These are phyloP conservation scores for Schmidtea mediterranea DNA, from an alignment of 1,140 invertebrate genomes.

Conservation along the genomic window DNA sequence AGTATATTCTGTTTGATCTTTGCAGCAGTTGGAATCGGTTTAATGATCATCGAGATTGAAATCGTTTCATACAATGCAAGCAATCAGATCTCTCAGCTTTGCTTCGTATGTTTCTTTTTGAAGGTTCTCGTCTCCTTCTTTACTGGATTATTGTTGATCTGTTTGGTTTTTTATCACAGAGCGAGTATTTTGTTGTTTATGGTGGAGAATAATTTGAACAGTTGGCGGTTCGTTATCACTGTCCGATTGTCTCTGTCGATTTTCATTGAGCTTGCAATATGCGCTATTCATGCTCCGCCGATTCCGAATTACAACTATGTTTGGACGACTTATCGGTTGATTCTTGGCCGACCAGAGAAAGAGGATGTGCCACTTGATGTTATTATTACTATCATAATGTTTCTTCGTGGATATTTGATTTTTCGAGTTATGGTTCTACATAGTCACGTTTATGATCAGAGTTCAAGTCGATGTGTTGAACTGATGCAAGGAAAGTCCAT, in stretches of 20 bases:
- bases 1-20: slow-evolving; percentile 15
- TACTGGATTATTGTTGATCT: slow-evolving; percentile 16
- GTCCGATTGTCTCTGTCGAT: slow-evolving; percentile 12
- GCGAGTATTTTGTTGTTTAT: slow-evolving; percentile 16
- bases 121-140: slow-evolving; percentile 16
- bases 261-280: slow-evolving; percentile 17
- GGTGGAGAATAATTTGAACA: slow-evolving; percentile 21
- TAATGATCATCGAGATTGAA: slow-evolving; percentile 21
- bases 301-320: slow-evolving; percentile 11
- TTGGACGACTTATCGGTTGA: no score
- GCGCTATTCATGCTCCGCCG: slow-evolving; percentile 21
- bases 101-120: slow-evolving; percentile 12
- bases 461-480: no score
- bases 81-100: slow-evolving; percentile 8
- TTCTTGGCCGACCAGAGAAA: not conserved
- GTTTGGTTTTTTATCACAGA: slow-evolving; percentile 16
- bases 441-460: slow-evolving; percentile 9
- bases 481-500: no score
- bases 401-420: slow-evolving; percentile 79
- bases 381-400: slow-evolving; percentile 78
- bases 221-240: slow-evolving; percentile 18
- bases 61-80: slow-evolving; percentile 10
- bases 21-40: slow-evolving; percentile 15
- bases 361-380: slow-evolving; percentile 35
- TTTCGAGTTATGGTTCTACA: slow-evolving; percentile 87